Percentiles rank a stretch among this genome's conserved stretches.
Conservation (phyloP, 2,797 vertebrate species). For the Tadarida brasiliensis region DNA sequence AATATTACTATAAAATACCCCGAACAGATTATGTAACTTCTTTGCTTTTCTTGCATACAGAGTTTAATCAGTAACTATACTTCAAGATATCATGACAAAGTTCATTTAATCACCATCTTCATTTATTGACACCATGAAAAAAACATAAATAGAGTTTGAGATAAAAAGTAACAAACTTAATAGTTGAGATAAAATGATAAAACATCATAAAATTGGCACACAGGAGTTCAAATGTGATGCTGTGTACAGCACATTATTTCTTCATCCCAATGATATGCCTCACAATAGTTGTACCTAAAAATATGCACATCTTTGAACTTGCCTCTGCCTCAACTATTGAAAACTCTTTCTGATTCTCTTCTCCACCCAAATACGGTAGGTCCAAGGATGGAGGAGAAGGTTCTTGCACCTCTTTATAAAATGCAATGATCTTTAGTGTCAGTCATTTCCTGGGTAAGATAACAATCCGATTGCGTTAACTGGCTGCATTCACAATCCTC, state of each 20-base stretch:
- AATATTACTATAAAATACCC: not conserved
- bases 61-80: not conserved
- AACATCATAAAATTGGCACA: not conserved
- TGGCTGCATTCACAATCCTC: not conserved
- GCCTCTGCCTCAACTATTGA: not conserved
- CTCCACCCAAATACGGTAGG: not conserved
- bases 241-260: not conserved
- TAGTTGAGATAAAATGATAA: not conserved
- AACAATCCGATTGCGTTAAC: conserved; percentile 55
- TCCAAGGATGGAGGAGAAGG: not conserved
- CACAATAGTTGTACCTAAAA: not conserved
- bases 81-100: not conserved
- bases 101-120: not conserved
- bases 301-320: not conserved
- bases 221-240: not conserved
- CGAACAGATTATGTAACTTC: not conserved
- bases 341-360: not conserved
- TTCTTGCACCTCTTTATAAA: not conserved
- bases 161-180: not conserved
- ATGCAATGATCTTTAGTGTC: not conserved
- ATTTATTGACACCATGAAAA: not conserved
- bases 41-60: conserved; percentile 5
- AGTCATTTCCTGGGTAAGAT: not conserved
- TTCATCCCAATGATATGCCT: not conserved
- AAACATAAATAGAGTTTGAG: not conserved